phyloP scores from a whole-genome alignment of 92 coral and sea anemone genomes.

The Parazoanthus darwini region DNA sequence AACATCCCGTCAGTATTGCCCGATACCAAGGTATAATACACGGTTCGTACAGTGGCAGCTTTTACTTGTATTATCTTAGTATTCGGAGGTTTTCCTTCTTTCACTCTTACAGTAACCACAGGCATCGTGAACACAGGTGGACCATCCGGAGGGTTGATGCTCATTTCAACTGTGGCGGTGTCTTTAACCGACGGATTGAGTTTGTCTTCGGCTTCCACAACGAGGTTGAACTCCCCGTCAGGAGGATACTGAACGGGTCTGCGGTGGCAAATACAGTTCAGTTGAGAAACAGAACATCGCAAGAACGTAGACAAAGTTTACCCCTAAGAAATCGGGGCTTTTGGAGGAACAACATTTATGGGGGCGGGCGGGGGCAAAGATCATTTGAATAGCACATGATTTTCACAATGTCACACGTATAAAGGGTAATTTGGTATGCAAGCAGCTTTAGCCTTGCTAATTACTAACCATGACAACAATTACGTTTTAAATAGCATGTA shows the following conservation, averaged over 20 bases:
- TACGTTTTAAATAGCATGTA: no score
- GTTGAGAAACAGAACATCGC: neutral
- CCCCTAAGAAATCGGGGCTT: no score
- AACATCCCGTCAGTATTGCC: slow-evolving; percentile 74
- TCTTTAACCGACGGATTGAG: slow-evolving; percentile 50
- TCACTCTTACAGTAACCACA: slow-evolving; percentile 49
- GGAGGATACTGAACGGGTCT: slow-evolving; percentile 46
- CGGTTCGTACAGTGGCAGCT: slow-evolving; percentile 63
- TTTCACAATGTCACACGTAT: no score
- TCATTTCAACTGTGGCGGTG: slow-evolving; percentile 53
- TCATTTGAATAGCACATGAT: no score
- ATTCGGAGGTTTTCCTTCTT: slow-evolving; percentile 73
- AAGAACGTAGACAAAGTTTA: no score
- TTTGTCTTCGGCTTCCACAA: slow-evolving; percentile 57
- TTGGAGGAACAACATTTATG: no score
- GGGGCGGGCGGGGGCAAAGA: no score
- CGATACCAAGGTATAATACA: slow-evolving; percentile 50
- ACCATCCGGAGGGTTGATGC: slow-evolving; percentile 52
- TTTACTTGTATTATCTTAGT: slow-evolving; percentile 53
- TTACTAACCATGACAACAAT: no score
- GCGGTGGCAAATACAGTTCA: neutral
- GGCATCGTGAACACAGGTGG: slow-evolving; percentile 67
- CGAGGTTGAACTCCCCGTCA: slow-evolving; percentile 45
- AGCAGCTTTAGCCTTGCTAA: no score
- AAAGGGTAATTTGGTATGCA: no score